Evolutionary conservation across 2,113 vertebrate genomes (phyloP), one percentile per base, ranked within the genome.

Genomic region (Lasiurus cinereus): DNA sequence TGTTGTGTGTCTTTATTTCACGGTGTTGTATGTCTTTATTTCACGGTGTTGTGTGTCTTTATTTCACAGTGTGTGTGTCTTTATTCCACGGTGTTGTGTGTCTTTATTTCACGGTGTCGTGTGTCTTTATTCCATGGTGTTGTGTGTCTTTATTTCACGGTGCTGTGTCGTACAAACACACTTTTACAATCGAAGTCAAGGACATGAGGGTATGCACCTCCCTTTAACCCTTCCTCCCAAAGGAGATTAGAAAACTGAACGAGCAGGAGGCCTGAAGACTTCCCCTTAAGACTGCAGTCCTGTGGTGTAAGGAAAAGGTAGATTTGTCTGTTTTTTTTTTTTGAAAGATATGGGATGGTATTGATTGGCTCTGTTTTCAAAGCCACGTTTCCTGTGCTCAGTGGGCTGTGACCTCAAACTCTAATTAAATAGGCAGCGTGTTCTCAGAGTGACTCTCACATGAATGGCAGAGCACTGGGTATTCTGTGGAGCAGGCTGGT

Each of bases 331-430:
- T 39, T 3, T 39, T n/a, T 33, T 12, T 74, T 52, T 86, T 84
- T n/a, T 86, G 31, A 73, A 13, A 56, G 48, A 88, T 33, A 80
- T 84, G 66, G 74, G 46, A n/a, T 72, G 67, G 33, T 24, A 50
- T 39, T 92, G 84, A 91, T 0, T 72, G 19, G 59, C 52, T 88
- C 43, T 67, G 31, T 24, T 89, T 93, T 93, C 83, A 92, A 78
- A 80, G 29, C 21, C 48, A 1, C 43, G 6, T 82, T 93, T 92
- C 85, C 62, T 92, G 46, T 94, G 43, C 64, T 86, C 67, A 29
- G 10, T 92, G 94, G 82, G 73, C 86, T 92, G 66, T 91, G 78
- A 69, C 67, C 64, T 31, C 2, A 70, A 27, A 91, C 66, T 90
- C 48, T 95, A 83, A 93, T 95, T 86, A 67, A 91, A 76, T 54